Conservation (phyloP, 1,140 invertebrate species). For the Phocides pigmalion region DNA sequence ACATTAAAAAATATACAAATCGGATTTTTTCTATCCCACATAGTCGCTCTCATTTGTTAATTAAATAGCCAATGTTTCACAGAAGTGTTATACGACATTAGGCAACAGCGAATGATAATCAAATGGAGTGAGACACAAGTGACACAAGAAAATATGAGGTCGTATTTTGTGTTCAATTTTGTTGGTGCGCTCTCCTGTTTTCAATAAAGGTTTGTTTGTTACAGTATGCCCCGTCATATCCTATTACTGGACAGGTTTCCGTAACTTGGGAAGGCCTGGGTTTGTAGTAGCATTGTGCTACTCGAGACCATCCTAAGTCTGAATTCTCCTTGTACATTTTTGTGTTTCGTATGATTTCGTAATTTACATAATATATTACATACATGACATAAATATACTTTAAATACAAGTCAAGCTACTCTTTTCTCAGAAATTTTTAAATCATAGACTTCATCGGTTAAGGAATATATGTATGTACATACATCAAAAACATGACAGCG, state of each 20-base stretch:
- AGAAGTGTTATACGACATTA: neutral
- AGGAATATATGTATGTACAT: neutral
- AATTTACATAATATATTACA: too few species aligned
- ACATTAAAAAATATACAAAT: neutral
- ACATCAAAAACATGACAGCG: conserved; percentile 9
- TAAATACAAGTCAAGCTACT: too few species aligned
- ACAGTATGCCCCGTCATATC: too few species aligned
- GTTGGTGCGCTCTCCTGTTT: neutral
- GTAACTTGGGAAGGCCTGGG: too few species aligned
- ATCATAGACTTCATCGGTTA: too few species aligned
- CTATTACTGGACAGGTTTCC: too few species aligned
- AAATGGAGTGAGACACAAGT: conserved; percentile 1
- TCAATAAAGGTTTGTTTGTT: neutral
- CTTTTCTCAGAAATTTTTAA: too few species aligned
- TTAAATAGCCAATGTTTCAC: conserved; percentile 3
- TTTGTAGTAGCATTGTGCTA: too few species aligned
- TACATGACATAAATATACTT: too few species aligned
- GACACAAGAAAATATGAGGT: conserved; percentile 11
- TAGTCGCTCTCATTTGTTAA: neutral
- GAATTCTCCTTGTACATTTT: too few species aligned
- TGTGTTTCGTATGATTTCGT: too few species aligned
- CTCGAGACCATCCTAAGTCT: too few species aligned
- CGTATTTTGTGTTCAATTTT: neutral
- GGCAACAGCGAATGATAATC: neutral
- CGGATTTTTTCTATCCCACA: neutral